phyloP scores from a whole-genome alignment of 1,140 invertebrate species.

The Listronotus oregonensis region DNA sequence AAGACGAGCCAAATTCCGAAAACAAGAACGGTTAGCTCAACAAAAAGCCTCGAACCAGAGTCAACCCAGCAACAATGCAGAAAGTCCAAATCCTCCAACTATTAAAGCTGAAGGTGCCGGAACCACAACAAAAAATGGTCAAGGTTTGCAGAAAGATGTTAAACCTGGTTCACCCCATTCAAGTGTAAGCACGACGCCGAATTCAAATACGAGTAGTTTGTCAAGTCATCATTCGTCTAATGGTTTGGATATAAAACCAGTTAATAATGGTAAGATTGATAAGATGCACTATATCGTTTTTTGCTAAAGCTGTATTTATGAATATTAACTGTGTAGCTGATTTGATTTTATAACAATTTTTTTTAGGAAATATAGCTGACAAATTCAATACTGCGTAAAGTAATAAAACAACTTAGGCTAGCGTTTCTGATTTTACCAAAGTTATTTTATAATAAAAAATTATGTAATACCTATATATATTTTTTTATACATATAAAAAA shows the following conservation, averaged over 20 bases:
- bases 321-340: no score
- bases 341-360: no score
- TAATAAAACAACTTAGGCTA: no score
- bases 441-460: no score
- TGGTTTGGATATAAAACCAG: constrained; percentile 56
- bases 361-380: no score
- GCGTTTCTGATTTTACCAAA: no score
- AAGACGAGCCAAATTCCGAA: constrained; percentile 90
- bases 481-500: no score
- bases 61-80: constrained; percentile 39
- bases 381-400: no score
- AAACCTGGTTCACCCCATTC: constrained; percentile 58
- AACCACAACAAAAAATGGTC: constrained; percentile 39
- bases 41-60: constrained; percentile 66
- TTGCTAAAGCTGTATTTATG: no score
- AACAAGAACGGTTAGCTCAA: constrained; percentile 85
- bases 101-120: constrained; percentile 51
- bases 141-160: constrained; percentile 49
- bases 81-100: constrained; percentile 42
- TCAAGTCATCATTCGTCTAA: constrained; percentile 56
- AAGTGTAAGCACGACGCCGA: constrained; percentile 57
- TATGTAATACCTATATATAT: no score
- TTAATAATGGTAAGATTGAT: constrained; percentile 51
- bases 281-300: no score
- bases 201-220: constrained; percentile 54